These are phyloP conservation scores for Xenops minutus DNA, from an alignment of 2,797 vertebrate species.

Conservation along the genomic window DNA sequence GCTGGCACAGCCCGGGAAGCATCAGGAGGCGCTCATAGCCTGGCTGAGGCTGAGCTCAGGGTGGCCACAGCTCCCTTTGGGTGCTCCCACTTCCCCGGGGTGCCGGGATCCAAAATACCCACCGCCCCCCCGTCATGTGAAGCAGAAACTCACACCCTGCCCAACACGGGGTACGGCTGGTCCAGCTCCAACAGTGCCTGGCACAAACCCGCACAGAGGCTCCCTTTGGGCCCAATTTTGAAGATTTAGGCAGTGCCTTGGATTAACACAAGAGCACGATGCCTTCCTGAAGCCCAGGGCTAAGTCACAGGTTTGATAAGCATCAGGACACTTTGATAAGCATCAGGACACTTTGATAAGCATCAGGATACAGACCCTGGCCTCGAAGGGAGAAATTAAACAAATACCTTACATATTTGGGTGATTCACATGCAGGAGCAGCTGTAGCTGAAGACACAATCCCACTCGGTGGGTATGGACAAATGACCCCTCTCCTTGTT, in stretches of 20 bases:
- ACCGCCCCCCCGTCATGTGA: rapidly evolving
- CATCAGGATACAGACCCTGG: background rate
- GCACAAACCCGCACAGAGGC: rapidly evolving
- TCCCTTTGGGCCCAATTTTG: rapidly evolving
- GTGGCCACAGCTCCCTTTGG: background rate
- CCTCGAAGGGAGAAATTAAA: background rate
- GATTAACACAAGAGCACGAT: rapidly evolving
- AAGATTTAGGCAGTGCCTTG: background rate
- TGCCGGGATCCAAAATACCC: rapidly evolving
- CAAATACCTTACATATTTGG: conserved; percentile 12
- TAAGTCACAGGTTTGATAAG: background rate
- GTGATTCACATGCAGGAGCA: background rate
- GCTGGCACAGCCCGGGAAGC: background rate
- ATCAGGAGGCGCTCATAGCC: background rate
- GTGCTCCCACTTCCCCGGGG: too few relatives aligned
- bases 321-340: background rate
- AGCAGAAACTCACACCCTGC: background rate
- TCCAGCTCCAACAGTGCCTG: rapidly evolving
- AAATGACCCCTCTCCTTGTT: background rate
- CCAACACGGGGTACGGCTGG: rapidly evolving
- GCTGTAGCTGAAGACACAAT: background rate
- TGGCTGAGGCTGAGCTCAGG: rapidly evolving
- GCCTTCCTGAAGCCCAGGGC: background rate
- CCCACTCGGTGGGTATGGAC: background rate
- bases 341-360: background rate